A percentile compares a stretch with the other conserved stretches of the same genome.
phyloP scores from a whole-genome alignment of 1,140 invertebrate genomes.

The Pentalonia nigronervosa region DNA sequence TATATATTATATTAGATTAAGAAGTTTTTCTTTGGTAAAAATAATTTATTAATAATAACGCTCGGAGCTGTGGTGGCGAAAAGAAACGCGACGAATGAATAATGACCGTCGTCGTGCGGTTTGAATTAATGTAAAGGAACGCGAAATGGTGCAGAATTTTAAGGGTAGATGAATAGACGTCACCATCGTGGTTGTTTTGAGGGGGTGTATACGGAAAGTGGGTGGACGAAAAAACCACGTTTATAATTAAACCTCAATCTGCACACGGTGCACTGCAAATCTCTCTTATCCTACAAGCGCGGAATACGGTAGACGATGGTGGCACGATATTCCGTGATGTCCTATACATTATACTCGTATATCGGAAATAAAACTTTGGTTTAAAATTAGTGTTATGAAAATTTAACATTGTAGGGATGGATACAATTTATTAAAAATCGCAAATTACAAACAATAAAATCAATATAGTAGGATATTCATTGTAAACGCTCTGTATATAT shows the following conservation, averaged over 20 bases:
- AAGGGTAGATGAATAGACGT: not conserved
- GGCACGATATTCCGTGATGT: not conserved
- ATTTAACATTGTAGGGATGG: not conserved
- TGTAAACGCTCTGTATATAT: not conserved
- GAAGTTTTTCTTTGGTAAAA: slow-evolving; percentile 31
- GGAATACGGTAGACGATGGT: not conserved
- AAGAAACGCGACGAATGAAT: slow-evolving; percentile 38
- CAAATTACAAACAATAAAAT: not conserved
- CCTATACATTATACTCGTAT: not conserved
- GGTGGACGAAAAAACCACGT: not conserved
- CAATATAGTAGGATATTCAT: not conserved
- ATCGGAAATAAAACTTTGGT: not conserved
- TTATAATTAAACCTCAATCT: not conserved
- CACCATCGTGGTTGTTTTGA: not conserved
- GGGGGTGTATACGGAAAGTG: not conserved
- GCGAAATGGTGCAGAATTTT: slow-evolving; percentile 25
- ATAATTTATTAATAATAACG: slow-evolving; percentile 44
- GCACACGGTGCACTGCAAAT: not conserved
- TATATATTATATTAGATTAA: slow-evolving; percentile 35
- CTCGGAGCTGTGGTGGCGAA: not conserved
- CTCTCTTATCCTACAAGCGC: not conserved
- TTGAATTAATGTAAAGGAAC: slow-evolving; percentile 34
- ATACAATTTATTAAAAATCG: not conserved
- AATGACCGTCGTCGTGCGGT: not conserved
- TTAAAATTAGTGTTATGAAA: not conserved